Conservation (phyloP, 2,888 invertebrate genomes). For the Dicycla oo region DNA sequence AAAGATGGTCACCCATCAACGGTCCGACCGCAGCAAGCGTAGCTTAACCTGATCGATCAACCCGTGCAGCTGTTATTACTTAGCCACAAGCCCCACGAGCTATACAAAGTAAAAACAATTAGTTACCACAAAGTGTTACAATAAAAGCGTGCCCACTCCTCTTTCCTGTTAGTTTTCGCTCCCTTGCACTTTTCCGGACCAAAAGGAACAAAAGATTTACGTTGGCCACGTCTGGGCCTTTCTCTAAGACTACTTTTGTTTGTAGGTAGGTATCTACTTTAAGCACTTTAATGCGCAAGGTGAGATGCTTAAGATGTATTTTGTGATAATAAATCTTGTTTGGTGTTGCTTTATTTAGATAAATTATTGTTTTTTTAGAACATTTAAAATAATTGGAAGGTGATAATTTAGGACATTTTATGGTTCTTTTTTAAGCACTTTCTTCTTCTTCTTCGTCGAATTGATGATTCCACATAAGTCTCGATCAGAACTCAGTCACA, state of each 20-base stretch:
- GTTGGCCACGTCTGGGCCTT: conserved; percentile 79
- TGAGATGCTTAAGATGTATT: conserved; percentile 48
- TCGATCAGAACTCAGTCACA: neutral
- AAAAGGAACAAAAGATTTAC: conserved; percentile 85
- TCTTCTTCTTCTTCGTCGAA: neutral
- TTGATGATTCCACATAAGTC: neutral
- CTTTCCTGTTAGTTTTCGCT: conserved; percentile 85
- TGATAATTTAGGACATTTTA: neutral
- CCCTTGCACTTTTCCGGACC: conserved; percentile 82
- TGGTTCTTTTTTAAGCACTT: neutral
- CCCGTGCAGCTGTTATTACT: too few species aligned
- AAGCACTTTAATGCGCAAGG: conserved; percentile 62
- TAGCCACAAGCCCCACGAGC: too few species aligned
- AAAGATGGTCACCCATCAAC: too few species aligned
- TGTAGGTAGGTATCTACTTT: conserved; percentile 61
- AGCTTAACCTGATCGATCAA: too few species aligned
- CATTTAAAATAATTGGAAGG: neutral
- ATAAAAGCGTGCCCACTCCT: conserved; percentile 78
- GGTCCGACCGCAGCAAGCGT: too few species aligned
- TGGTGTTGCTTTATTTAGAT: conserved; percentile 30
- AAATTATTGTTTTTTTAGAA: conserved; percentile 7
- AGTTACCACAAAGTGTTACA: conserved; percentile 79
- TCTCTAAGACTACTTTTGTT: conserved; percentile 70
- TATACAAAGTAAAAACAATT: conserved; percentile 79
- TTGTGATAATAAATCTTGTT: conserved; percentile 46